Percentiles rank a stretch among this genome's conserved stretches.
Conservation (phyloP, 2,797 vertebrate species). For the Lerista edwardsae region DNA sequence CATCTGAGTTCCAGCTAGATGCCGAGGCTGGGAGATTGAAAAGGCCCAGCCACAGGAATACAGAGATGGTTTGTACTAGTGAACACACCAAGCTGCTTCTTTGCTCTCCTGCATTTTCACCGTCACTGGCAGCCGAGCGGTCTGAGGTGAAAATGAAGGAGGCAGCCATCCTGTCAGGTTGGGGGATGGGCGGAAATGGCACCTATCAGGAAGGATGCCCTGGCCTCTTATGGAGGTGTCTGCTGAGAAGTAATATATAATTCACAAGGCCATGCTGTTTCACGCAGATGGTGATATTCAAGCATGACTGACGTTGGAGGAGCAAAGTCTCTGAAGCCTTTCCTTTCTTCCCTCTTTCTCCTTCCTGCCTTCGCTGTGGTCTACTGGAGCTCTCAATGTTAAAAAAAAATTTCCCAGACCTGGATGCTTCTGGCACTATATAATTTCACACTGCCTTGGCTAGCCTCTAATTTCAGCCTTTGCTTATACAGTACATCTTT, state of each 20-base stretch:
- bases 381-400: conserved; percentile 29
- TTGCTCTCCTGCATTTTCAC: conserved; percentile 10
- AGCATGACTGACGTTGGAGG: conserved; percentile 67
- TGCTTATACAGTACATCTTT: conserved; percentile 8
- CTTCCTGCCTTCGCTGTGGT: conserved; percentile 36
- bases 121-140: conserved; percentile 38
- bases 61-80: conserved; percentile 10
- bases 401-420: conserved; percentile 9
- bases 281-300: conserved; percentile 72
- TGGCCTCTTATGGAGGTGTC: conserved; percentile 49
- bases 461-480: conserved; percentile 36
- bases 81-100: background rate
- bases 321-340: conserved; percentile 46
- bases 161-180: conserved; percentile 46
- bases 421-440: conserved; percentile 38
- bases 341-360: conserved; percentile 44
- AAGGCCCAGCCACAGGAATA: conserved; percentile 25
- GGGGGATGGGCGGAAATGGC: conserved; percentile 48
- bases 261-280: conserved; percentile 71
- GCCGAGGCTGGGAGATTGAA: background rate
- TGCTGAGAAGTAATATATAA: conserved; percentile 72
- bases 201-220: conserved; percentile 64
- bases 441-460: conserved; percentile 16
- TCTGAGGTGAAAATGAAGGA: conserved; percentile 53
- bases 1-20: background rate